Conservation (phyloP, 1,140 invertebrate species). For the Brachionus plicatilis region DNA sequence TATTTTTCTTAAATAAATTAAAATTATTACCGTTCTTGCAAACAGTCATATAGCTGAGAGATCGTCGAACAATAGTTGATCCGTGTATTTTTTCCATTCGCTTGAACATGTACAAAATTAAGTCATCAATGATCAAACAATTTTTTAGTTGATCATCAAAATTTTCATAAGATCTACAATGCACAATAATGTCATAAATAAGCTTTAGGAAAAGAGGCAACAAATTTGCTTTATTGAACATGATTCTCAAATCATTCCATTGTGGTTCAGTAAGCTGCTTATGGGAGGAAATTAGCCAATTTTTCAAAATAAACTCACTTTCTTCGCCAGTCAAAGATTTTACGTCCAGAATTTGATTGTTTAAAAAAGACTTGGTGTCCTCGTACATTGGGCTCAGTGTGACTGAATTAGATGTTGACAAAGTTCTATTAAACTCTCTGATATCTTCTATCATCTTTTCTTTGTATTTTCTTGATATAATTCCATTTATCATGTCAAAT, state of each 20-base stretch:
- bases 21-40: conserved; percentile 43
- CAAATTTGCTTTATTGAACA: conserved; percentile 58
- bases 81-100: conserved; percentile 47
- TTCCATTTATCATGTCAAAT: conserved; percentile 44
- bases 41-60: conserved; percentile 67
- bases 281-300: conserved; percentile 44
- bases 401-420: neutral
- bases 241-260: conserved; percentile 81
- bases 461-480: conserved; percentile 42
- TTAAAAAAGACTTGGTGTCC: conserved; percentile 43
- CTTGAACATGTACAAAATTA: conserved; percentile 14
- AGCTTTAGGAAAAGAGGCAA: conserved; percentile 25
- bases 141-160: neutral
- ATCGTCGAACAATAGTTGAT: conserved; percentile 56
- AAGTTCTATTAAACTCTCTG: neutral
- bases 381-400: neutral
- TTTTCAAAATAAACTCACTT: conserved; percentile 46
- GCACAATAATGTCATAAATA: conserved; percentile 11
- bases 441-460: conserved; percentile 32
- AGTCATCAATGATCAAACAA: neutral
- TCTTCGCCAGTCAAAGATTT: conserved; percentile 43
- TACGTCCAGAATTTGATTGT: conserved; percentile 37
- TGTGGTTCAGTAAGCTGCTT: conserved; percentile 57
- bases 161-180: conserved; percentile 5
- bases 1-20: neutral